A percentile compares a stretch with the other conserved stretches of the same genome.
These are phyloP conservation scores for Seriola rivoliana DNA, from an alignment of 2,113 vertebrate species.

Conservation along the genomic window DNA sequence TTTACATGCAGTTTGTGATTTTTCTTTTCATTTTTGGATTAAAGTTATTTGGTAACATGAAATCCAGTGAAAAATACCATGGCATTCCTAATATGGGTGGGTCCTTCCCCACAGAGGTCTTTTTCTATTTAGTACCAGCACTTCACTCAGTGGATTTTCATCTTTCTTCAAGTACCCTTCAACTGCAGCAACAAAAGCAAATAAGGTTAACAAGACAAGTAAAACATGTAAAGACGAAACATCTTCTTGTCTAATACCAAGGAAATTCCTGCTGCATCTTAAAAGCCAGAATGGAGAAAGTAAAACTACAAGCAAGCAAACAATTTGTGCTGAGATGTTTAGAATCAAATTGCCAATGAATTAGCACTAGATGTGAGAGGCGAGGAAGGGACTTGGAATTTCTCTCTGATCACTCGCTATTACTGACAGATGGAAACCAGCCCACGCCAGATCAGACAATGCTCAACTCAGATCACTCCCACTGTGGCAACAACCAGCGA, in stretches of 20 bases:
- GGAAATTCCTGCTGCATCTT: slow-evolving; percentile 24
- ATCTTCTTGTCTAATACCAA: slow-evolving; percentile 27
- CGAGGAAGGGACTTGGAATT: slow-evolving; percentile 41
- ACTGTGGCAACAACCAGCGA: slow-evolving; percentile 55
- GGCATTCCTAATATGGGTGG: neutral
- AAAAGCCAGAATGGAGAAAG: slow-evolving; percentile 44
- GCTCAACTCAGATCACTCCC: slow-evolving; percentile 71
- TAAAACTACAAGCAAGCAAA: slow-evolving; percentile 26
- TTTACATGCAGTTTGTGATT: neutral
- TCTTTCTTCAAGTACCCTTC: neutral
- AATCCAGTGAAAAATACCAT: slow-evolving; percentile 16
- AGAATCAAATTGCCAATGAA: slow-evolving; percentile 52
- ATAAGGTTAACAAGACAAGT: slow-evolving; percentile 48
- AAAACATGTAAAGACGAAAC: slow-evolving; percentile 21
- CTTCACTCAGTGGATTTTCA: slow-evolving; percentile 12
- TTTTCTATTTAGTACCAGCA: neutral
- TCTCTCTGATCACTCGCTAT: slow-evolving; percentile 62
- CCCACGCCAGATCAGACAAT: slow-evolving; percentile 71
- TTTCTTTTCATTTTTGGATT: slow-evolving; percentile 7
- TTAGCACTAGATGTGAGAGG: slow-evolving; percentile 48
- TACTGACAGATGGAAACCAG: slow-evolving; percentile 77
- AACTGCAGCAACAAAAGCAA: slow-evolving; percentile 36
- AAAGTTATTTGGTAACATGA: neutral
- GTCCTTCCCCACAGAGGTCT: neutral
- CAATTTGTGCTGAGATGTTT: slow-evolving; percentile 59